phyloP scores from a whole-genome alignment of 2,888 invertebrate species.

The Entomobrya multifasciata region DNA sequence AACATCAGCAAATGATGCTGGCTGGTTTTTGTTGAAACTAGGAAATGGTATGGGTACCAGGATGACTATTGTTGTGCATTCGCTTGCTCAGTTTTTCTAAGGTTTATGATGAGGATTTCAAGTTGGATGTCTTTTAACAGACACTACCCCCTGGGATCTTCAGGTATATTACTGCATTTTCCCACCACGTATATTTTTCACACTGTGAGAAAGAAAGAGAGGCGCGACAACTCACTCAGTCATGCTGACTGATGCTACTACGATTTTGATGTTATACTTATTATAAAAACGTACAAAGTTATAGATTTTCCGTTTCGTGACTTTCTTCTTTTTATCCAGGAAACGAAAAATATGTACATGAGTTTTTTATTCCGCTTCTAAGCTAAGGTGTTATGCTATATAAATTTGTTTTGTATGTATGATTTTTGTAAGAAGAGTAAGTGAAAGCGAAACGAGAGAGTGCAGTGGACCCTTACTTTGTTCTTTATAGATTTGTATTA shows the following conservation, averaged over 20 bases:
- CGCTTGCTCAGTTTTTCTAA: slow-evolving; percentile 30
- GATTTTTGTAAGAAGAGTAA: not conserved
- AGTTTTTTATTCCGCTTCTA: slow-evolving; percentile 19
- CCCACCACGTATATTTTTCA: slow-evolving; percentile 42
- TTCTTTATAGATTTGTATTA: slow-evolving; percentile 22
- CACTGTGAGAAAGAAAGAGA: not conserved
- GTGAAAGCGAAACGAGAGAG: not conserved
- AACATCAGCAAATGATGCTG: slow-evolving; percentile 21
- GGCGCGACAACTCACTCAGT: slow-evolving; percentile 7
- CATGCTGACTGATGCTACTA: not conserved
- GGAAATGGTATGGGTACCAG: too few species aligned
- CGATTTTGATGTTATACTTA: not conserved
- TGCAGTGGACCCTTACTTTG: not conserved
- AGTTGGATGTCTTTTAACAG: slow-evolving; percentile 58
- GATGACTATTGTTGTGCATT: not conserved
- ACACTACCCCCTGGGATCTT: slow-evolving; percentile 55
- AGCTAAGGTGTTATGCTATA: too few species aligned
- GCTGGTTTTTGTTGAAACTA: not conserved
- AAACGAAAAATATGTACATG: slow-evolving; percentile 11
- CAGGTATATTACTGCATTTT: slow-evolving; percentile 59
- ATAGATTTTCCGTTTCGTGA: slow-evolving; percentile 59
- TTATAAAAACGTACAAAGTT: not conserved
- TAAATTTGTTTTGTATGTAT: too few species aligned
- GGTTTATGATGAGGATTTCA: slow-evolving; percentile 62
- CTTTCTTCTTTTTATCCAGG: slow-evolving; percentile 7